Base-by-base conservation (phyloP, 2,113 vertebrate species). In the Mirza zaza region DNA sequence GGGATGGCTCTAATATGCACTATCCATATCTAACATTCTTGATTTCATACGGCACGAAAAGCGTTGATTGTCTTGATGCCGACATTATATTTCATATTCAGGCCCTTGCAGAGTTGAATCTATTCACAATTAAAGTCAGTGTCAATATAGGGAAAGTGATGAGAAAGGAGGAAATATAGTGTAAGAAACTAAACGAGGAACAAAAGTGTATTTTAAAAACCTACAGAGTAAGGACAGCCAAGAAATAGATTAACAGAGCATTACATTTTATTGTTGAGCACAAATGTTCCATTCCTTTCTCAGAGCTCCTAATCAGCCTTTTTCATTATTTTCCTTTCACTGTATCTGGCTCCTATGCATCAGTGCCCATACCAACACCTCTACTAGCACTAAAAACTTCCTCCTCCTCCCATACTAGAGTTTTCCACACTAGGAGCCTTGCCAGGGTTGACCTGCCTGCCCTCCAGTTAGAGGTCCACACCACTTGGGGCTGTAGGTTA, bases 221-320 rank as follows among this genome's bases (percentile, higher is more conserved):
- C 82, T 97, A 89, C 48, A 63, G 95, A 97, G 87, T 94, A 98
- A 97, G 97, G 97, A 96, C 79, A 98, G 97, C 98, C 97, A 98
- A 98, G 97, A 98, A 98, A 97, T 97, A 98, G 98, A 98, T 98
- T 98, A 98, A 97, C 97, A 96, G 98, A 98, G 97, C 97, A 98
- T 98, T 98, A 97, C 94, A 87, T 98, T 98, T 98, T 98, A 98
- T 98, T 98, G 97, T 98, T 96, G 96, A 98, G 96, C 97, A 97
- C 96, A 98, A 98, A 98, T 98, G 98, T 98, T 97, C 98, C 96
- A 81, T 98, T 98, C 88, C 97, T 98, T 98, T 98, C 97, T 98
- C 98, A 97, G 97, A 97, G 95, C 95, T 98, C 67, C 97, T 98
- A 98, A 98, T 98, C 98, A 98, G 98, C 97, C 98, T 98, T 98